Evolutionary conservation across 2,888 invertebrate genomes (phyloP).

Genomic region (Nephrocerus scutellatus): DNA sequence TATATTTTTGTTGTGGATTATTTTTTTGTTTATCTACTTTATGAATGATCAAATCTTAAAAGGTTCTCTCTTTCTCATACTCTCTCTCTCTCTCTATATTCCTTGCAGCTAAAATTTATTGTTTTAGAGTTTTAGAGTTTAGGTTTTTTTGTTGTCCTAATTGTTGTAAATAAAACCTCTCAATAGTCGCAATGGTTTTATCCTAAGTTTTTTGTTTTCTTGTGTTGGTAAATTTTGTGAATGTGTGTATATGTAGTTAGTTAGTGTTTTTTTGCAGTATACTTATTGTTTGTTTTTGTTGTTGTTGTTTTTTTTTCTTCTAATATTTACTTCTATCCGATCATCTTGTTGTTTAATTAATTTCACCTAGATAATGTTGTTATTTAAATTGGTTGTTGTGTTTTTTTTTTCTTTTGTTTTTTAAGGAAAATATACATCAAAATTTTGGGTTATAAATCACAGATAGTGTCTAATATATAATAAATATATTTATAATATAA

Average conservation of each 20-base stretch:
- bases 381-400: conserved; percentile 24
- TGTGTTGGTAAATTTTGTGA: conserved; percentile 3
- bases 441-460: conserved; percentile 51
- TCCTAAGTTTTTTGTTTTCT: conserved; percentile 9
- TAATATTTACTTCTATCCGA: conserved; percentile 24
- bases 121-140: conserved; percentile 9
- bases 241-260: conserved; percentile 21
- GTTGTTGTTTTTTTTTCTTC: conserved; percentile 26
- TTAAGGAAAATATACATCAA: conserved; percentile 49
- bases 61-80: conserved; percentile 22
- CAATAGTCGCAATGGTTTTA: conserved; percentile 28
- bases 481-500: background rate
- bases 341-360: conserved; percentile 23
- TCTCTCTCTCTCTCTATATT: too few species aligned
- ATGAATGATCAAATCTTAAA: conserved; percentile 25
- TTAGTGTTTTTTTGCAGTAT: conserved; percentile 22
- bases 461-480: conserved; percentile 48
- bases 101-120: conserved; percentile 10
- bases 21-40: conserved; percentile 18
- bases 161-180: conserved; percentile 24
- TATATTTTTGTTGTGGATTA: conserved; percentile 29
- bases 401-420: conserved; percentile 27
- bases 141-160: conserved; percentile 16
- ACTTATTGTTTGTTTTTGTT: conserved; percentile 20
- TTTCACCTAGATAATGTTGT: conserved; percentile 23